Evolutionary conservation across 2,797 vertebrate genomes (phyloP).

Genomic region (Synaphobranchus kaupii): DNA sequence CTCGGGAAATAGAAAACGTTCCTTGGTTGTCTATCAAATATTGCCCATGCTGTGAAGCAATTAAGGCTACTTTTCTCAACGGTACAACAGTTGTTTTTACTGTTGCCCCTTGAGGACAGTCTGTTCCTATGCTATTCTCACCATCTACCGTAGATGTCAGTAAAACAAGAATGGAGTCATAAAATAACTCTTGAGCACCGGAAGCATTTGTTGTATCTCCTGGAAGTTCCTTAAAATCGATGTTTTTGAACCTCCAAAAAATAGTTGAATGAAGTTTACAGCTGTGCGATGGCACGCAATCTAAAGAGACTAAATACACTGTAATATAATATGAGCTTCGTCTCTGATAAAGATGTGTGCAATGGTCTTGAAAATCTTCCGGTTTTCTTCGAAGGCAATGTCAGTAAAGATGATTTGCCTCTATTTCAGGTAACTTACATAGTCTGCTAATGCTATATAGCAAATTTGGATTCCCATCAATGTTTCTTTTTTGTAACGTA

Average conservation of each 20-base stretch:
- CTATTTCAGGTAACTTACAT: constrained; percentile 65
- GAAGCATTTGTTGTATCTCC: not conserved
- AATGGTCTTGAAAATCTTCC: constrained; percentile 63
- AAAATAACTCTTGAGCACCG: not conserved
- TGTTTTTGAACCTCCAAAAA: not conserved
- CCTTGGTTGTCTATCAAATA: not conserved
- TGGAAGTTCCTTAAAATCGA: not conserved
- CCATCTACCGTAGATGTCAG: not conserved
- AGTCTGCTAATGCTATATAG: not conserved
- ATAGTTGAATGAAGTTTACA: not conserved
- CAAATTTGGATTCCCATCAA: not conserved
- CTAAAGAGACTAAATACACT: not conserved
- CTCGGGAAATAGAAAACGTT: not conserved
- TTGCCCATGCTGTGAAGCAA: not conserved
- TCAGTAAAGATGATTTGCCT: constrained; percentile 30
- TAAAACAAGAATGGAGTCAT: not conserved
- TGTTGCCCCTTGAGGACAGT: not conserved
- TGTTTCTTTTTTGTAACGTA: not conserved
- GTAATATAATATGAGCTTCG: not conserved
- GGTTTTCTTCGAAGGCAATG: constrained; percentile 48
- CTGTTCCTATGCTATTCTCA: not conserved
- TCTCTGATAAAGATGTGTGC: constrained; percentile 59
- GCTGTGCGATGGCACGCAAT: not conserved
- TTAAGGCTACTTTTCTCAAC: not conserved
- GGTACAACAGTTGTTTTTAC: not conserved